Evolutionary conservation across 2,113 vertebrate species (phyloP), one percentile per base, ranked within the genome.

Genomic region (Oophaga pumilio): DNA sequence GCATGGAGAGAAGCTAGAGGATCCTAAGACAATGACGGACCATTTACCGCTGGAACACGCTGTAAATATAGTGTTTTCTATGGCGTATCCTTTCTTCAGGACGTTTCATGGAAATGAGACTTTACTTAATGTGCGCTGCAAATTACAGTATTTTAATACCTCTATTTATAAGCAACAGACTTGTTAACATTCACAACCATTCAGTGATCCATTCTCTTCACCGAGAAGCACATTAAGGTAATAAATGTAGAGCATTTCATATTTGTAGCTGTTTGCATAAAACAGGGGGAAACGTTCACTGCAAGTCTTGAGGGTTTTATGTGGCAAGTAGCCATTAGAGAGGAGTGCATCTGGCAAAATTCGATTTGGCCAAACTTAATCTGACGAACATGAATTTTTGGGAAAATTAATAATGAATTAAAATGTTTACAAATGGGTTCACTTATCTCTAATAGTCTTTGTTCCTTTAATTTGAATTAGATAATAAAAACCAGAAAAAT

Each of bases 71-170:
- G 24, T 71, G 50, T 83, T 69, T 69, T 83, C 62, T 69, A 13
- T 28, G 64, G 56, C 20, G 9, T 20, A 69, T 71, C 50, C n/a
- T 57, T 12, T 82, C 49, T 71, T 13, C 52, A 28, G 26, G 69
- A 57, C 24, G 66, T 11, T 28, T 71, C 24, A 71, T 84, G 82
- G 59, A 82, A 82, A 82, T 82, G 59, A 82, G 80, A 60, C 15
- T 52, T 68, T 68, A 52, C 60, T 68, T 82, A 52, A 64, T 82
- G 80, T 20, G 43, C 22, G 1, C 20, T 14, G 50, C 26, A 76
- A 85, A 85, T 76, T 28, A 76, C 33, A 85, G n/a, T 74, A 60
- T 76, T 60, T 50, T 53, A 76, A 85, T 85, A 85, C 33, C 26
- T 76, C 83, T 26, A 18, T 85, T 60, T 85, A 57, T 85, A 85